Evolutionary conservation across 2,888 invertebrate species (phyloP), one percentile per base, ranked within the genome.

Genomic region (Pristionchus maxplancki): DNA sequence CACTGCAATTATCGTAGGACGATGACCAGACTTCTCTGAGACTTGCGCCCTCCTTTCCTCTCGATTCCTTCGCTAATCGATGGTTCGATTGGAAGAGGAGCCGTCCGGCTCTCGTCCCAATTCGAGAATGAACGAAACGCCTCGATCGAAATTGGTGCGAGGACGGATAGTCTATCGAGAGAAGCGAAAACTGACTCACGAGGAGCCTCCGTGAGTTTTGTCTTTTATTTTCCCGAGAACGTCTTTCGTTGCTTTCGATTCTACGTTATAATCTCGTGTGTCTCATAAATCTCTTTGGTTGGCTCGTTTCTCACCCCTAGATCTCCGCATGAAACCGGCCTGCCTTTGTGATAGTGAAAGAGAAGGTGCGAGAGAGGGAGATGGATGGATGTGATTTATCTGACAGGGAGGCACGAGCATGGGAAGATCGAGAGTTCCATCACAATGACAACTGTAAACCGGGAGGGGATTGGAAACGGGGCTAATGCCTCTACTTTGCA

Each of bases 91-190:
- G 17, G 81, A 81, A 8, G 48, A 81, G 6, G 44, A n/a, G 28
- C 31, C 81, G 17, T 50, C 50, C 50, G 31, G 48, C 15, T 50
- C 48, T 48, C 74, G 67, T 20, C 86, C 74, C 71, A 40, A 34
- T 86, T 28, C 85, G 58, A 71, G 85, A 44, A 24, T 28, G 24
- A 40, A 37, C 13, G 82, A 50, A 48, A 24, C 34, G 5, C 13
- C 58, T 37, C 84, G 91, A 91, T 89, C 92, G 91, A 31, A 90
- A 62, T 91, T 94, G 24, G 92, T 93, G 15, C 92, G 94, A 17
- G 94, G 94, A 11, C 86, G 94, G 20, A 90, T 91, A 50, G 93
- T 93, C n/a, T 94, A 93, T 88, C 40, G 67, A 17, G 86, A 86
- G 48, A 86, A 86, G 67, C 86, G 86, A 28, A 48, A 53, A 64